Conservation (phyloP, 2,113 vertebrate genomes). For the Menidia beryllina region DNA sequence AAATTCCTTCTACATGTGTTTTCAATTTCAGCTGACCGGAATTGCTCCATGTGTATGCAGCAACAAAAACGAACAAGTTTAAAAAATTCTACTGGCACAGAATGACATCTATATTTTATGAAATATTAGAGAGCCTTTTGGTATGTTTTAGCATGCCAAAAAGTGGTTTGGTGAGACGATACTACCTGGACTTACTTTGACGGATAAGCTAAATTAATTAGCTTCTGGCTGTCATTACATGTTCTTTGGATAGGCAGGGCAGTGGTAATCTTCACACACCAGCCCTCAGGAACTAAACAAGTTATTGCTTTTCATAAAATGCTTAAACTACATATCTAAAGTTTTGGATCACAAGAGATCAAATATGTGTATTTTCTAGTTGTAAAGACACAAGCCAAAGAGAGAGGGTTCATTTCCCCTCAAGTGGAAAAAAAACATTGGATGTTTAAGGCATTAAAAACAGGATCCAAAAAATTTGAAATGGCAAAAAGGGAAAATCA, state of each 20-base stretch:
- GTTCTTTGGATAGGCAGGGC: not conserved
- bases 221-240: slow-evolving; percentile 8
- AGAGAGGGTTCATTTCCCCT: not conserved
- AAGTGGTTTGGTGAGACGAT: too few relatives aligned
- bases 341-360: not conserved
- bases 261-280: not conserved
- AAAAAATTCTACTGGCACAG: not conserved
- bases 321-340: not conserved
- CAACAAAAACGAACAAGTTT: slow-evolving; percentile 8
- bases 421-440: not conserved
- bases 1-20: slow-evolving; percentile 65
- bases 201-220: slow-evolving; percentile 1
- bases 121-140: not conserved
- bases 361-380: not conserved
- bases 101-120: not conserved
- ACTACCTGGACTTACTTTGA: not conserved
- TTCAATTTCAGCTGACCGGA: slow-evolving; percentile 47
- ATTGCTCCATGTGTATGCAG: slow-evolving; percentile 33
- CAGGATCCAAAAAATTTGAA: not conserved
- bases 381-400: too few relatives aligned
- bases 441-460: slow-evolving; percentile 1
- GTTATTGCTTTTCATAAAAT: not conserved
- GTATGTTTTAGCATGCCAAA: not conserved
- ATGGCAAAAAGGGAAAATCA: slow-evolving; percentile 35
- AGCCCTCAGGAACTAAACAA: not conserved